These are phyloP conservation scores for Pseudococcus longispinus DNA, from an alignment of 2,888 invertebrate genomes.

Conservation along the genomic window DNA sequence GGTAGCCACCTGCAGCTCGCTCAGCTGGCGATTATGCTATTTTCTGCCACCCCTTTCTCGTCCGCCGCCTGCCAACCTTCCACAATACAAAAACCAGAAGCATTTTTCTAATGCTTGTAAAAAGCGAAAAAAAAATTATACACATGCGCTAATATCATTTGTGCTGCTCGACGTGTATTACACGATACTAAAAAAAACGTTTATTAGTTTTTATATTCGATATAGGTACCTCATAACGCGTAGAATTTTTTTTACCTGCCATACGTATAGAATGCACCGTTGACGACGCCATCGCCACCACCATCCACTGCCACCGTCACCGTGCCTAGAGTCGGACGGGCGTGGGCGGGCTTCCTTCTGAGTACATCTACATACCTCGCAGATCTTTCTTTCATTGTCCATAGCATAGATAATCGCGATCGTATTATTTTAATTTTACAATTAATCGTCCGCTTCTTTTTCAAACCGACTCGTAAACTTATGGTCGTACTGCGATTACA, in stretches of 20 bases:
- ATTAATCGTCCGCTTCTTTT: neutral
- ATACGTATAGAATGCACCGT: neutral
- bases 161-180: slow-evolving; percentile 1
- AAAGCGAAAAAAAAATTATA: slow-evolving; percentile 14
- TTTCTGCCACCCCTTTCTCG: slow-evolving; percentile 1
- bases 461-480: neutral
- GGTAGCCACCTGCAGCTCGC: slow-evolving; percentile 54
- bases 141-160: slow-evolving; percentile 28
- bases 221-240: neutral
- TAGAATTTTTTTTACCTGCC: neutral
- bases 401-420: neutral
- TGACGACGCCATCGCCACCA: neutral
- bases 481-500: neutral
- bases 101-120: slow-evolving; percentile 50
- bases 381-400: neutral
- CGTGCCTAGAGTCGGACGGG: neutral
- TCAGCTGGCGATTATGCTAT: slow-evolving; percentile 56
- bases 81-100: slow-evolving; percentile 53
- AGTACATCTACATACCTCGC: neutral
- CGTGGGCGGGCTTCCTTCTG: slow-evolving; percentile 1
- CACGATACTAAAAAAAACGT: neutral
- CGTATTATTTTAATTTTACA: slow-evolving; percentile 2
- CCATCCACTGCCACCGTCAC: too few species aligned
- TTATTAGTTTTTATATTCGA: slow-evolving; percentile 33
- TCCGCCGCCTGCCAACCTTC: neutral